Evolutionary conservation across 2,888 invertebrate species (phyloP).

Genomic region (Macaria liturata): DNA sequence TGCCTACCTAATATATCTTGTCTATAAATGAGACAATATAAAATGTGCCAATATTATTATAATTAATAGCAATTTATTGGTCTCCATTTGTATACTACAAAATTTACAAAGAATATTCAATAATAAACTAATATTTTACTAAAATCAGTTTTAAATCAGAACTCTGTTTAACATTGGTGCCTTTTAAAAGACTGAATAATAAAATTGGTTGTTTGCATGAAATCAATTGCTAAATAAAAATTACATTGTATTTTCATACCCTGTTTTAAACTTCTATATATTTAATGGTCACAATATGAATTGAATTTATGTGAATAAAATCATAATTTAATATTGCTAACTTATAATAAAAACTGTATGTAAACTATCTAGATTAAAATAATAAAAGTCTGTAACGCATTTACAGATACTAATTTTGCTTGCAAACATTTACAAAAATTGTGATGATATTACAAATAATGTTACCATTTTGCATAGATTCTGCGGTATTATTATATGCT

Average conservation of each 20-base stretch:
- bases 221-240: neutral
- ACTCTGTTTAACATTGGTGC: slow-evolving; percentile 4
- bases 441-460: slow-evolving; percentile 40
- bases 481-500: slow-evolving; percentile 29
- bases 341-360: no score
- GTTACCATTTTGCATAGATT: slow-evolving; percentile 44
- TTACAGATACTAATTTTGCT: slow-evolving; percentile 24
- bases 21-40: slow-evolving; percentile 1
- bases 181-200: slow-evolving; percentile 2
- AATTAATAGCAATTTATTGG: neutral
- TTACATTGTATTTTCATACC: neutral
- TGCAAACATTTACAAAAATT: slow-evolving; percentile 22
- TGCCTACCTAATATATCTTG: no score
- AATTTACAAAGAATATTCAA: no score
- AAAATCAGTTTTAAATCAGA: neutral
- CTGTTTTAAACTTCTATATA: neutral
- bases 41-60: slow-evolving; percentile 3
- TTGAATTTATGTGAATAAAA: neutral
- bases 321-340: no score
- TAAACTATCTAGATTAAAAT: neutral
- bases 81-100: no score
- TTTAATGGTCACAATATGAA: neutral
- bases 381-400: slow-evolving; percentile 19
- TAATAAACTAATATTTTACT: no score
- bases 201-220: neutral